Evolutionary conservation across 2,797 vertebrate genomes (phyloP), one percentile per base, ranked within the genome.

Genomic region (Antrozous pallidus): DNA sequence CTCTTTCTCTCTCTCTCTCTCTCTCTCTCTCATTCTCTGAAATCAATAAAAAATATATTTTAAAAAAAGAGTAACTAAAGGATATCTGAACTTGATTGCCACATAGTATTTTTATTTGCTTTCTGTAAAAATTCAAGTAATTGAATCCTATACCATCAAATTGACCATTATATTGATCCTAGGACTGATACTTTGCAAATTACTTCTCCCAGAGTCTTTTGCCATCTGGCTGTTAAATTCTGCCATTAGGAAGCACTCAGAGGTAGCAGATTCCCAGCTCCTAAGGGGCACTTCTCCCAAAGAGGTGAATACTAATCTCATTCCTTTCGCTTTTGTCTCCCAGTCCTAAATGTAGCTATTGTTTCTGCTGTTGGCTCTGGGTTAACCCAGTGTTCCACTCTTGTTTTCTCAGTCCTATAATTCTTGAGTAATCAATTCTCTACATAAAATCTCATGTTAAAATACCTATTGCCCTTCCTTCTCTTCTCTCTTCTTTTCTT

Each of bases 81-180:
- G 90, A 77, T 36, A 5, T 49, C 65, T 78, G 67, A 73, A 7
- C 18, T 91, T 82, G 78, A 92, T 93, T 87, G 24, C 7, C 61
- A 70, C 20, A 54, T 22, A 77, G 31, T 26, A 54, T 86, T 90
- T 70, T 36, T 17, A 16, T 74, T 79, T 67, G 24, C 71, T 88
- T 91, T 36, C 79, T 71, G 20, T 47, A 75, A 93, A 91, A 91
- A 47, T 38, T 73, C 47, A 82, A 86, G 70, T 45, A 79, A 56
- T 80, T 58, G 54, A 90, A 80, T 92, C 26, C 77, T 74, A 71
- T 58, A n/a, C 17, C 40, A 14, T 47, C 70, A 65, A 82, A 78
- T 6, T 31, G 13, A 45, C 49, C 47, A 17, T 78, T 90, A 61
- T 26, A 16, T 42, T 47, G 36, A 65, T 1, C 8, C 42, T 47